These are phyloP conservation scores for Saguinus midas DNA, from an alignment of 2,113 vertebrate genomes.

Conservation along the genomic window DNA sequence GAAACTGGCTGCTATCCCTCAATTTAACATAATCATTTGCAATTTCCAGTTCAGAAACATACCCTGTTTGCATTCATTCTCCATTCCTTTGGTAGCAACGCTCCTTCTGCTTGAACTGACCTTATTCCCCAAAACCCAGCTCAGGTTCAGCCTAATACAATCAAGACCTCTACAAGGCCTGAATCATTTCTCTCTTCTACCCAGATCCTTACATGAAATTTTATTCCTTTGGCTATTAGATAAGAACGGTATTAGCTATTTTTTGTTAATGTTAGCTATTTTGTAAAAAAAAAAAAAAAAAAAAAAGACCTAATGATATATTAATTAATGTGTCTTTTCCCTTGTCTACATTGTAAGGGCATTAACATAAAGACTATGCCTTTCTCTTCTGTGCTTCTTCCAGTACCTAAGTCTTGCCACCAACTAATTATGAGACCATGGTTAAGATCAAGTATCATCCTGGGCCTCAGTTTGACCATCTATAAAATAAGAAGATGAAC, in stretches of 20 bases:
- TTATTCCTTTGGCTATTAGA: not conserved
- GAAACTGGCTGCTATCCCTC: not conserved
- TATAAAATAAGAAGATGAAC: constrained; percentile 7
- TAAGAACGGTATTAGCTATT: not conserved
- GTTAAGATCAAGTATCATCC: not conserved
- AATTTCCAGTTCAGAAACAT: not conserved
- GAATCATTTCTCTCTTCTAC: not conserved
- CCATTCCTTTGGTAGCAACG: not conserved
- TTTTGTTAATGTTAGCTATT: not conserved
- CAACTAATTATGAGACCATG: not conserved
- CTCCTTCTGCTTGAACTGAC: not conserved
- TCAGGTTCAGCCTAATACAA: not conserved
- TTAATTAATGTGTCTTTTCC: not conserved
- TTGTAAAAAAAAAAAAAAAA: not conserved
- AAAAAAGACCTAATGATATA: not conserved
- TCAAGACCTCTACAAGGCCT: not conserved
- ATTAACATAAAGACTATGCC: not conserved
- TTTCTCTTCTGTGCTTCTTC: not conserved
- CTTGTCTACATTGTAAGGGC: not conserved
- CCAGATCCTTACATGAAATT: not conserved
- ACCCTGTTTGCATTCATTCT: not conserved
- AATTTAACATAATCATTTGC: not conserved
- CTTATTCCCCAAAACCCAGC: not conserved
- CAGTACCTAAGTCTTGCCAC: not conserved
- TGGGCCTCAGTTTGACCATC: not conserved